These are phyloP conservation scores for Rhyacophila brunnea DNA, from an alignment of 1,140 invertebrate species.

Conservation along the genomic window DNA sequence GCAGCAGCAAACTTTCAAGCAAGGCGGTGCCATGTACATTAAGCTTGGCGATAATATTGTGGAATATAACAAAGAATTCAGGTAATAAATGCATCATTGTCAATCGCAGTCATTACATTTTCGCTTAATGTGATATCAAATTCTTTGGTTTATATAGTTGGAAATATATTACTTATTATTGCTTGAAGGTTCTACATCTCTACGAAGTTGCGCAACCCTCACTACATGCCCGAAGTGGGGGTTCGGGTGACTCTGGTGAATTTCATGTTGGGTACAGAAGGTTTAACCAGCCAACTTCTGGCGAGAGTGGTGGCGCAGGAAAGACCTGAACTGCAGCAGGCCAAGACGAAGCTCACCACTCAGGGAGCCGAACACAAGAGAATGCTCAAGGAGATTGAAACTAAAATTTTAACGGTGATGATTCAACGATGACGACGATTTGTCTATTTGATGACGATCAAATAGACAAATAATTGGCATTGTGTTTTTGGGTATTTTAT, in stretches of 20 bases:
- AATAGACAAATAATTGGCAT: no score
- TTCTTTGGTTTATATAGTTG: no score
- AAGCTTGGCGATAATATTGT: slow-evolving; percentile 82
- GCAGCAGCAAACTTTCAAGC: slow-evolving; percentile 85
- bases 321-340: slow-evolving; percentile 87
- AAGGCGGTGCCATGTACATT: slow-evolving; percentile 76
- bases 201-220: slow-evolving; percentile 91
- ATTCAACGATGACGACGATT: no score
- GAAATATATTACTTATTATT: no score
- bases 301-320: slow-evolving; percentile 90
- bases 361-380: slow-evolving; percentile 91
- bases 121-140: no score
- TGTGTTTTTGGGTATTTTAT: no score
- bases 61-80: slow-evolving; percentile 84
- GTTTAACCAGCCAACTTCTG: slow-evolving; percentile 88
- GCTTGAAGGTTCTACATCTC: slow-evolving; percentile 89
- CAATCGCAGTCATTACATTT: no score
- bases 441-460: no score
- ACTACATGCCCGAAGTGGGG: slow-evolving; percentile 88
- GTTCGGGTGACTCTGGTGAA: slow-evolving; percentile 93
- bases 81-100: no score
- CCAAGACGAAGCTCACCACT: slow-evolving; percentile 85
- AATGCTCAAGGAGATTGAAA: slow-evolving; percentile 89
- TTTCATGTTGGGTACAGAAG: slow-evolving; percentile 88
- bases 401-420: slow-evolving; percentile 74